Conservation (phyloP, 2,888 invertebrate species). For the Cheilosia soror region DNA sequence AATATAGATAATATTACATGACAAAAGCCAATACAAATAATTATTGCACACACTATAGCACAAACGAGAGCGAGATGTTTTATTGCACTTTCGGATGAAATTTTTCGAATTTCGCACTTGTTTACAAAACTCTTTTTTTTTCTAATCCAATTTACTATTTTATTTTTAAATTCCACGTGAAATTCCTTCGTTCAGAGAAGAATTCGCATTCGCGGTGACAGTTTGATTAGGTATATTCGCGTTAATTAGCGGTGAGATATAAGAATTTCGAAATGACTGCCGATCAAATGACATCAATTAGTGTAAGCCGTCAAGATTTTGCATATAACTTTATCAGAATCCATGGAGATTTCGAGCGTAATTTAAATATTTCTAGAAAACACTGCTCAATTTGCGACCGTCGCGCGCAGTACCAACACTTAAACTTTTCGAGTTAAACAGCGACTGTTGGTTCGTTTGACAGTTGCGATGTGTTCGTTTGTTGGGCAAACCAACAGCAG, state of each 20-base stretch:
- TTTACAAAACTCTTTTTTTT: slow-evolving; percentile 47
- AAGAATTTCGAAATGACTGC: slow-evolving; percentile 38
- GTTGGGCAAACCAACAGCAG: slow-evolving; percentile 47
- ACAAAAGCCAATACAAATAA: slow-evolving; percentile 48
- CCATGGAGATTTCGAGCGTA: slow-evolving; percentile 22
- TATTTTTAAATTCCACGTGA: slow-evolving; percentile 58
- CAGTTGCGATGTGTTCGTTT: slow-evolving; percentile 69
- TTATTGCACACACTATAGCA: slow-evolving; percentile 59
- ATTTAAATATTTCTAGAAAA: slow-evolving; percentile 43
- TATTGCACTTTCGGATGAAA: slow-evolving; percentile 69
- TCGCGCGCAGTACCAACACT: slow-evolving; percentile 66
- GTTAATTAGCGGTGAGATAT: slow-evolving; percentile 9
- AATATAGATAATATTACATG: slow-evolving; percentile 46
- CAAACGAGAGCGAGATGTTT: slow-evolving; percentile 48
- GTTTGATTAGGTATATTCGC: slow-evolving; percentile 38
- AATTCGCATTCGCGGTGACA: slow-evolving; percentile 57
- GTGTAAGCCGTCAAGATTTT: slow-evolving; percentile 37
- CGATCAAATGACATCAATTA: slow-evolving; percentile 47
- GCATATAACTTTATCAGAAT: slow-evolving; percentile 29
- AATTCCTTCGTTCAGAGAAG: slow-evolving; percentile 58
- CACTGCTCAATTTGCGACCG: slow-evolving; percentile 49
- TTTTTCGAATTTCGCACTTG: slow-evolving; percentile 64
- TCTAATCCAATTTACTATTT: slow-evolving; percentile 59
- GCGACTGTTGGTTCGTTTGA: slow-evolving; percentile 67
- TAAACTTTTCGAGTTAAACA: slow-evolving; percentile 72